Conservation (phyloP, 2,888 invertebrate species). For the Nemotelus nigrinus region DNA sequence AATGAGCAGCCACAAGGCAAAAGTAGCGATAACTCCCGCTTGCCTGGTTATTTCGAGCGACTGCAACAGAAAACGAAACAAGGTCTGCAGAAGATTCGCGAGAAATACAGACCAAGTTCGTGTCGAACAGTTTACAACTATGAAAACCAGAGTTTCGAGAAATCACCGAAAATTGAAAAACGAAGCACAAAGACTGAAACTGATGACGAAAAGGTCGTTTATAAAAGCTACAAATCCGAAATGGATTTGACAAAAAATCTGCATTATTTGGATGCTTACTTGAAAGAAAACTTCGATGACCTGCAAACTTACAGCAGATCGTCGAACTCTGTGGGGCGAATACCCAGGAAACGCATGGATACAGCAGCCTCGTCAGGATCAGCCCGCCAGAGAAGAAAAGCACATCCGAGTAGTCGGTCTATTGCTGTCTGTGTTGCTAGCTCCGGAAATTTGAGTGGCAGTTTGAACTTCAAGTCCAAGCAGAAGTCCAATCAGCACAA, state of each 20-base stretch:
- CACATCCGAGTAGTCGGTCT: conserved; percentile 5
- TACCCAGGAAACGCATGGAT: conserved; percentile 46
- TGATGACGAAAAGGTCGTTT: conserved; percentile 54
- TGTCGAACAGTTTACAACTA: conserved; percentile 57
- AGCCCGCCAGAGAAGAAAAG: conserved; percentile 50
- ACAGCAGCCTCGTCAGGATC: conserved; percentile 50
- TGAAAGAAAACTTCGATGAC: conserved; percentile 64
- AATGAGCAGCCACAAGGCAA: conserved; percentile 46
- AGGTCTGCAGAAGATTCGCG: conserved; percentile 61
- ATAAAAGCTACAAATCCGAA: conserved; percentile 65
- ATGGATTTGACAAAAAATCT: conserved; percentile 64
- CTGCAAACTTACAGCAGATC: conserved; percentile 56
- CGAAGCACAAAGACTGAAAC: background rate
- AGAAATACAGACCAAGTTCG: conserved; percentile 61
- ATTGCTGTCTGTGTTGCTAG: background rate
- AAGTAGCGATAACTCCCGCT: conserved; percentile 48
- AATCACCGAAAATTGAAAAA: conserved; percentile 21
- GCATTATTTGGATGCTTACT: conserved; percentile 63
- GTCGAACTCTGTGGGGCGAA: conserved; percentile 60
- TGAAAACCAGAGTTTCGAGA: conserved; percentile 27
- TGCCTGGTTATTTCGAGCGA: conserved; percentile 60
- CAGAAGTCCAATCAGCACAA: conserved; percentile 55
- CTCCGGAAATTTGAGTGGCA: conserved; percentile 4
- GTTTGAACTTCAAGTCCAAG: background rate
- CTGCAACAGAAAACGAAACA: conserved; percentile 62